These are phyloP conservation scores for Pelusios castaneus DNA, from an alignment of 2,113 vertebrate genomes.

Conservation along the genomic window DNA sequence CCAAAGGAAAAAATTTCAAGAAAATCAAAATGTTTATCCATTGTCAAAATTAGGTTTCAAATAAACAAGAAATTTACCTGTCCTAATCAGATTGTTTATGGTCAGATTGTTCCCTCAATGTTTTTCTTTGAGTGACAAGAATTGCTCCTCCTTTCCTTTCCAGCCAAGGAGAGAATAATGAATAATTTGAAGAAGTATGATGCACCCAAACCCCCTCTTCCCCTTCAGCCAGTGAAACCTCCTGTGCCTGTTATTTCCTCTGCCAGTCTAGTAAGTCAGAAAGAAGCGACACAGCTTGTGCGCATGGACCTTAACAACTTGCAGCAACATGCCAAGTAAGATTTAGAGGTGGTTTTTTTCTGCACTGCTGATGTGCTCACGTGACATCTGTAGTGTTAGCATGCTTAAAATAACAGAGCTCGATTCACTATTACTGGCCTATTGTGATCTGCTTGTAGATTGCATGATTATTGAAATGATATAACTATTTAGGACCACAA, in stretches of 20 bases:
- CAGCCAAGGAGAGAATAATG: constrained; percentile 90
- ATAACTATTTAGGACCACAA: background rate
- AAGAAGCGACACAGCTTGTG: constrained; percentile 82
- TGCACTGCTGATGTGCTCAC: fast-evolving
- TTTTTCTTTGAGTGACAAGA: background rate
- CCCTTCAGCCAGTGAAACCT: constrained; percentile 79
- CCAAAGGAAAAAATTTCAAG: fast-evolving
- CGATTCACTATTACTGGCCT: background rate
- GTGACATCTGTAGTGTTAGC: background rate
- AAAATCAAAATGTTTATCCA: background rate
- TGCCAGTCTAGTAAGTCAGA: constrained; percentile 79
- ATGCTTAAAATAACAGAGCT: background rate
- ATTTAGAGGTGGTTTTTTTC: background rate
- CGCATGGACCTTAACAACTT: constrained; percentile 82
- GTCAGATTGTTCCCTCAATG: background rate
- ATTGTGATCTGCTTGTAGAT: background rate
- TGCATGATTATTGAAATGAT: background rate
- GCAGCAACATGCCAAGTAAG: constrained; percentile 91
- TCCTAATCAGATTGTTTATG: background rate
- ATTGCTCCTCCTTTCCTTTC: constrained; percentile 1
- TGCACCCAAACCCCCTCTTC: constrained; percentile 77
- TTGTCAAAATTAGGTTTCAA: background rate
- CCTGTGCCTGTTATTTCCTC: constrained; percentile 87
- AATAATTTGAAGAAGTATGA: constrained; percentile 89
- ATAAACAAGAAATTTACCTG: fast-evolving